Conservation (phyloP, 2,888 invertebrate species). For the Polymixis lichenea region DNA sequence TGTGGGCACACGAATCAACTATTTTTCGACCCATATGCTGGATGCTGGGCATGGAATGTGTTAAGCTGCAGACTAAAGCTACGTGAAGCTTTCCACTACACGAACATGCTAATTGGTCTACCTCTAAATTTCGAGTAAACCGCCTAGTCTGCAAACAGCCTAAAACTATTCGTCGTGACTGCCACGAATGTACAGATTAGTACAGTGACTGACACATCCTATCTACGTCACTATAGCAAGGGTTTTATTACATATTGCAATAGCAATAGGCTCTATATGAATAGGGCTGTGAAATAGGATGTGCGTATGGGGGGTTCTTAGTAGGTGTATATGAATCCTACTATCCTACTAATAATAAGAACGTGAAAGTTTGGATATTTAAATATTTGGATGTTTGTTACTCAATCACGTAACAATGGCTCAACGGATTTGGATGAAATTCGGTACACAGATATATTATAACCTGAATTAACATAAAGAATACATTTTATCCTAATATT, state of each 20-base stretch:
- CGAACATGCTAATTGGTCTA: slow-evolving; percentile 30
- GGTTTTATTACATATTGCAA: slow-evolving; percentile 26
- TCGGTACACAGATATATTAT: too few species aligned
- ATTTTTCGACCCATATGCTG: too few species aligned
- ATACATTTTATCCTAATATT: too few species aligned
- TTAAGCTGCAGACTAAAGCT: background rate
- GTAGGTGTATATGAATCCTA: background rate
- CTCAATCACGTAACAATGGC: too few species aligned
- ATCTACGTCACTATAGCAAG: slow-evolving; percentile 25
- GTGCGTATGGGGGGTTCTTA: background rate
- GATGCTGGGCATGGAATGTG: too few species aligned
- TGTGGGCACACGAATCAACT: too few species aligned
- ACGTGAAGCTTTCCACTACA: background rate
- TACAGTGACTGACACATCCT: slow-evolving; percentile 8
- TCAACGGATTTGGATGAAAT: too few species aligned
- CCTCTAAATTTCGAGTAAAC: slow-evolving; percentile 8
- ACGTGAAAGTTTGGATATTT: too few species aligned
- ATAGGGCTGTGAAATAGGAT: background rate
- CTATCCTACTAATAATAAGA: too few species aligned
- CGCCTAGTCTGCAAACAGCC: background rate
- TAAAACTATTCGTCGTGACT: slow-evolving; percentile 33
- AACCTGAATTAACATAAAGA: too few species aligned
- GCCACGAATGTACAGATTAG: slow-evolving; percentile 28
- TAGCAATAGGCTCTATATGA: background rate
- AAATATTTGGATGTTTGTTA: too few species aligned